phyloP scores from a whole-genome alignment of 2,113 vertebrate species.

The Carassius auratus region DNA sequence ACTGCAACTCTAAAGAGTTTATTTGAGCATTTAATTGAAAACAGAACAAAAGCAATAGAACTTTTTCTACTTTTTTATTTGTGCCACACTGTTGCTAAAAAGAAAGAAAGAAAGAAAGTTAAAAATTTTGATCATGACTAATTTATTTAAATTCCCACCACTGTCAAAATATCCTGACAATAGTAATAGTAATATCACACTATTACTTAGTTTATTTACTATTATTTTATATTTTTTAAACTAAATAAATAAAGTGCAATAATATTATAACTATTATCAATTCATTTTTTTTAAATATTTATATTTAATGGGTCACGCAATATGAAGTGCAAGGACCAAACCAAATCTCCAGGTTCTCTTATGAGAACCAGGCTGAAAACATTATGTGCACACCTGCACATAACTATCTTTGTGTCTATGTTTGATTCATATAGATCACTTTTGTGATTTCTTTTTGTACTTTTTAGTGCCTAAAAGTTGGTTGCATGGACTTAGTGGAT shows the following conservation, averaged over 20 bases:
- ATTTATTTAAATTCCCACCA: background rate
- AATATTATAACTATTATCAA: too few relatives aligned
- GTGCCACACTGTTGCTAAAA: background rate
- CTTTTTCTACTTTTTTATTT: background rate
- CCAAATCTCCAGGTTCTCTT: too few relatives aligned
- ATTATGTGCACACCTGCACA: too few relatives aligned
- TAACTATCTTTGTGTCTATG: background rate
- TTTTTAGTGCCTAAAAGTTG: too few relatives aligned
- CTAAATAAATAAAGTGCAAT: too few relatives aligned
- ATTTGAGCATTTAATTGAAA: background rate
- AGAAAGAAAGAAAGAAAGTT: background rate
- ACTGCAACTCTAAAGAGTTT: background rate
- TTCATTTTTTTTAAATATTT: too few relatives aligned
- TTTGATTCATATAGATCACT: background rate
- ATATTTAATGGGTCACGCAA: too few relatives aligned
- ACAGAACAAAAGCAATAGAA: background rate
- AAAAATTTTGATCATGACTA: background rate
- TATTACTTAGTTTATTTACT: too few relatives aligned
- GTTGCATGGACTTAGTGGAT: too few relatives aligned
- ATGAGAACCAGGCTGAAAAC: too few relatives aligned
- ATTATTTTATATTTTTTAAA: too few relatives aligned
- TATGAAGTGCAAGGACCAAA: too few relatives aligned
- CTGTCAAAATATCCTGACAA: background rate
- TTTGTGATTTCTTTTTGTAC: background rate
- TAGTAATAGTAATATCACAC: background rate